phyloP scores from a whole-genome alignment of 2,888 invertebrate genomes.

The Notodonta dromedarius region DNA sequence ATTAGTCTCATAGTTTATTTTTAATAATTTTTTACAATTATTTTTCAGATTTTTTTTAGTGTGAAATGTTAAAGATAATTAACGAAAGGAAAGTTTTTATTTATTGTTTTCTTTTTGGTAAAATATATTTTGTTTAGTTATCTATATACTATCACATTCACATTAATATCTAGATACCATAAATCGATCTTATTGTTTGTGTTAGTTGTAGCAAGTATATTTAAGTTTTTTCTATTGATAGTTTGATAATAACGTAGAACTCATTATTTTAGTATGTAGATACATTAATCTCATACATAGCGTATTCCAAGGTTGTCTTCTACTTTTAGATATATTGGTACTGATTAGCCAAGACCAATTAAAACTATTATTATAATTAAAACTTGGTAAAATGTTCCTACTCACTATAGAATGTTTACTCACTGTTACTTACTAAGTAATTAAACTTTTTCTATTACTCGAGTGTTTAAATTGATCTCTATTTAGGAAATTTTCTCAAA shows the following conservation, averaged over 20 bases:
- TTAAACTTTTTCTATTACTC: neutral
- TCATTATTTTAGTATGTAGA: too few relatives aligned
- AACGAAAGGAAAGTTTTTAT: neutral
- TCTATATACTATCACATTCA: too few relatives aligned
- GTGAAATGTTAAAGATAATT: neutral
- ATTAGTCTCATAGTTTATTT: neutral
- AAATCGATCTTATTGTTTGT: constrained; percentile 1
- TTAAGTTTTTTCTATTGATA: neutral
- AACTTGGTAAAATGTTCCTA: neutral
- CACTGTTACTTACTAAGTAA: neutral
- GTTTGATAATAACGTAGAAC: neutral
- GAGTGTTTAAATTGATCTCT: neutral
- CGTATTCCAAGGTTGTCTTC: too few relatives aligned
- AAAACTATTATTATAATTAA: neutral
- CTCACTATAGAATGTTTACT: too few relatives aligned
- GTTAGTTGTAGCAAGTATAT: neutral
- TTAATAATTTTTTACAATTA: neutral
- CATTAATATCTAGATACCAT: neutral
- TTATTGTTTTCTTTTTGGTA: neutral
- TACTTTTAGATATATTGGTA: neutral
- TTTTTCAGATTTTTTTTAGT: neutral
- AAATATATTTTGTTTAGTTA: neutral
- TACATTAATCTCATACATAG: too few relatives aligned
- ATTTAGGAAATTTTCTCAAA: too few relatives aligned
- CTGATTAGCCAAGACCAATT: neutral